A percentile compares a stretch with the other conserved stretches of the same genome.
Evolutionary conservation across 2,797 vertebrate genomes (phyloP).

Genomic region (Crax fasciolata): DNA sequence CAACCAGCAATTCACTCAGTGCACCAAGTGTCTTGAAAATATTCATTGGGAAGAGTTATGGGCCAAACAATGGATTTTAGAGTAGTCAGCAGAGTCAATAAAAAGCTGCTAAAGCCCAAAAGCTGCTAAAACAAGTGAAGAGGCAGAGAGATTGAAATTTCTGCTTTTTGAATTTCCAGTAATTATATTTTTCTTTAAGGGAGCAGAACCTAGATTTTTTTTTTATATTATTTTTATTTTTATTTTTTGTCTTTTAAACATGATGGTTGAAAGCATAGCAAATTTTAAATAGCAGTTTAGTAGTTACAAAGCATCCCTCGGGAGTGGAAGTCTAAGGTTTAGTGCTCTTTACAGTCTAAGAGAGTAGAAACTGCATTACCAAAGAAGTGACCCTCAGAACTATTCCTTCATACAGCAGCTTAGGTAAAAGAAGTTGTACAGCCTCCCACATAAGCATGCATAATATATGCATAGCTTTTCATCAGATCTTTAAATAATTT

Average conservation of each 20-base stretch:
- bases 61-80: no score
- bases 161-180: background rate
- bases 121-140: background rate
- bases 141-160: background rate
- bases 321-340: background rate
- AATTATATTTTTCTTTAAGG: background rate
- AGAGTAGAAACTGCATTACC: background rate
- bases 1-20: background rate
- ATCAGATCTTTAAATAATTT: background rate
- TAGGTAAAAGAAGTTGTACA: background rate
- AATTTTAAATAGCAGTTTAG: background rate
- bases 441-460: background rate
- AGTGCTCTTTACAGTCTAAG: background rate
- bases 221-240: no score
- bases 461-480: background rate
- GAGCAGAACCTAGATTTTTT: background rate
- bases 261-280: background rate
- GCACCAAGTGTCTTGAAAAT: background rate
- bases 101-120: background rate
- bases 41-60: background rate
- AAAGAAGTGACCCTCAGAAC: background rate
- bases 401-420: background rate
- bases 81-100: background rate
- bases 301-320: background rate
- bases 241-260: background rate